A percentile compares a stretch with the other conserved stretches of the same genome.
These are phyloP conservation scores for Dasypogon diadema DNA, from an alignment of 2,888 invertebrate genomes.

Conservation along the genomic window DNA sequence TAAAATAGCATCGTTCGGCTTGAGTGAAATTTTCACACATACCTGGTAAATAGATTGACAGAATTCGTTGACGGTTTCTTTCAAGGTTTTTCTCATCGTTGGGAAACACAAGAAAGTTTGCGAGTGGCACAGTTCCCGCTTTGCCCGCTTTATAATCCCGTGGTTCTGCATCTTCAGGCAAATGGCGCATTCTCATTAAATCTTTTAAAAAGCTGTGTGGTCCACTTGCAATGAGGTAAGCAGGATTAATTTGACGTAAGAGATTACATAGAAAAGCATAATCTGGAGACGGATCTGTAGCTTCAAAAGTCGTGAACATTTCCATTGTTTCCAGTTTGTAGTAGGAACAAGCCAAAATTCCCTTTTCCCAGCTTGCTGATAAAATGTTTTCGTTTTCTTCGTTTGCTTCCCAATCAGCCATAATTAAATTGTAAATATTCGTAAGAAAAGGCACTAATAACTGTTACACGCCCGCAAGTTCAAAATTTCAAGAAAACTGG, in stretches of 20 bases:
- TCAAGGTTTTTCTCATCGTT: conserved; percentile 51
- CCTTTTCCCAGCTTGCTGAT: conserved; percentile 57
- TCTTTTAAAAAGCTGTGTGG: conserved; percentile 54
- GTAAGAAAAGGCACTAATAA: no score
- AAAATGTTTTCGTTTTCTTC: conserved; percentile 45
- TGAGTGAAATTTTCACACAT: conserved; percentile 45
- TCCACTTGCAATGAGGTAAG: conserved; percentile 55
- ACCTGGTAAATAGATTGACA: conserved; percentile 55
- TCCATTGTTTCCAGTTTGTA: conserved; percentile 57
- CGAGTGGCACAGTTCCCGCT: not conserved
- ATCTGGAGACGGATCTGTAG: conserved; percentile 56
- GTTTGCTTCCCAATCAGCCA: no score
- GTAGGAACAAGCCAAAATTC: conserved; percentile 54
- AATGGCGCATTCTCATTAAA: conserved; percentile 48
- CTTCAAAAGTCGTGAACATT: conserved; percentile 55
- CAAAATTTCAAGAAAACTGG: no score
- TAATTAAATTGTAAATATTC: no score
- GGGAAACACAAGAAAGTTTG: conserved; percentile 54
- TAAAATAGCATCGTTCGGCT: conserved; percentile 53
- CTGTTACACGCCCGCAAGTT: no score
- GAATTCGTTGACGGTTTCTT: conserved; percentile 52
- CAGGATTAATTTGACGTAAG: conserved; percentile 56
- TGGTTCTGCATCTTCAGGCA: conserved; percentile 46
- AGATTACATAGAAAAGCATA: conserved; percentile 55
- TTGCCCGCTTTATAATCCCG: conserved; percentile 43